Percentiles rank a stretch among this genome's conserved stretches.
Evolutionary conservation across 1,140 invertebrate species (phyloP).

Genomic region (Trichonephila clavata): DNA sequence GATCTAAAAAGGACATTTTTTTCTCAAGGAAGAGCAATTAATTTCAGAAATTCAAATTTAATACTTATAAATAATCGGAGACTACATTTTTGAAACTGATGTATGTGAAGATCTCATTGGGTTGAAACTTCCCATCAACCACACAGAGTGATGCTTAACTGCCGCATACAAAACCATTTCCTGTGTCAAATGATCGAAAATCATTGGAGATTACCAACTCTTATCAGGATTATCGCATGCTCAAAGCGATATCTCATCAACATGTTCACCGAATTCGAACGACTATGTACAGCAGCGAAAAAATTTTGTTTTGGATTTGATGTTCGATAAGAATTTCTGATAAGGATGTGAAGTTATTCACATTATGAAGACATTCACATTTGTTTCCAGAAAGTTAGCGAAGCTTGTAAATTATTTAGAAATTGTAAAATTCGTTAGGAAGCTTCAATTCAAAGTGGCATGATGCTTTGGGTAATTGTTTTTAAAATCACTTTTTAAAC

Average conservation of each 20-base stretch:
- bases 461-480: too few relatives aligned
- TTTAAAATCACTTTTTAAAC: too few relatives aligned
- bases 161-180: neutral
- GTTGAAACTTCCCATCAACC: neutral
- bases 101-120: neutral
- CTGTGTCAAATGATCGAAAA: neutral
- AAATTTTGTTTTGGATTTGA: conserved; percentile 16
- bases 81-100: neutral
- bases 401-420: too few relatives aligned
- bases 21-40: neutral
- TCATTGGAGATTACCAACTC: neutral
- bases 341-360: neutral
- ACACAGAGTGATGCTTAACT: neutral
- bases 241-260: neutral
- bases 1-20: neutral
- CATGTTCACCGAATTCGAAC: conserved; percentile 4
- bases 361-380: neutral
- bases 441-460: too few relatives aligned
- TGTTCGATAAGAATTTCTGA: neutral
- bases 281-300: neutral
- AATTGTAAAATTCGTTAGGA: too few relatives aligned
- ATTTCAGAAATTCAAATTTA: neutral
- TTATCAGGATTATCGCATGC: neutral
- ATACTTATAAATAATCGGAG: neutral
- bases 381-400: neutral